Percentiles rank a stretch among this genome's conserved stretches.
These are phyloP conservation scores for Camptogramma bilineatum DNA, from an alignment of 2,888 invertebrate genomes.

Conservation along the genomic window DNA sequence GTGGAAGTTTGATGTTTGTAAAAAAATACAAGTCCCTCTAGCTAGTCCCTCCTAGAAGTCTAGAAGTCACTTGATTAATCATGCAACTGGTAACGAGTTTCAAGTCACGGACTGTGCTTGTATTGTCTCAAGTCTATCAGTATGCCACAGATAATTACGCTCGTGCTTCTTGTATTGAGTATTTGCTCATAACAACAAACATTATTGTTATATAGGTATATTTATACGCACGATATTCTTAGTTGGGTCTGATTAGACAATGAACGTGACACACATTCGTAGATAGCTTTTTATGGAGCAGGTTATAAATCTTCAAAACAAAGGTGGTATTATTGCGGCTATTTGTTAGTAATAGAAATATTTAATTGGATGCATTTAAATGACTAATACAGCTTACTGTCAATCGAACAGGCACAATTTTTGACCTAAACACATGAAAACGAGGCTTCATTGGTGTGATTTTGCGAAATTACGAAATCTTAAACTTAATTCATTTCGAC, in stretches of 20 bases:
- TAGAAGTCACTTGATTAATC: no score
- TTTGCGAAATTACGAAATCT: no score
- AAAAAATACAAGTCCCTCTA: neutral
- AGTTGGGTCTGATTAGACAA: constrained; percentile 17
- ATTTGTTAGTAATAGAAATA: neutral
- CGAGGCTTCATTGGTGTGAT: no score
- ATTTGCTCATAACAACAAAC: constrained; percentile 9
- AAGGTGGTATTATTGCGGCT: neutral
- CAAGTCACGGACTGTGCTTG: neutral
- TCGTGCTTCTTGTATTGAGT: constrained; percentile 8
- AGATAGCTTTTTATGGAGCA: neutral
- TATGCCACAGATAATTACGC: neutral
- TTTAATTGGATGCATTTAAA: neutral
- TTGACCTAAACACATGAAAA: neutral
- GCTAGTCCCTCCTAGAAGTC: neutral
- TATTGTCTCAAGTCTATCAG: constrained; percentile 14
- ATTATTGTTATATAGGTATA: constrained; percentile 2
- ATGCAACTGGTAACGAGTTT: neutral
- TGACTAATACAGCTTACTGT: neutral
- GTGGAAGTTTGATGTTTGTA: neutral
- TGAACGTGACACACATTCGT: constrained; percentile 4
- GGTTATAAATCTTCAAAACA: neutral
- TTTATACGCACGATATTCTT: neutral
- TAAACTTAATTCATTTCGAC: no score
- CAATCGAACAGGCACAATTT: neutral